Evolutionary conservation across 2,888 invertebrate genomes (phyloP), one percentile per base, ranked within the genome.

Genomic region (Oxytorus armatus): DNA sequence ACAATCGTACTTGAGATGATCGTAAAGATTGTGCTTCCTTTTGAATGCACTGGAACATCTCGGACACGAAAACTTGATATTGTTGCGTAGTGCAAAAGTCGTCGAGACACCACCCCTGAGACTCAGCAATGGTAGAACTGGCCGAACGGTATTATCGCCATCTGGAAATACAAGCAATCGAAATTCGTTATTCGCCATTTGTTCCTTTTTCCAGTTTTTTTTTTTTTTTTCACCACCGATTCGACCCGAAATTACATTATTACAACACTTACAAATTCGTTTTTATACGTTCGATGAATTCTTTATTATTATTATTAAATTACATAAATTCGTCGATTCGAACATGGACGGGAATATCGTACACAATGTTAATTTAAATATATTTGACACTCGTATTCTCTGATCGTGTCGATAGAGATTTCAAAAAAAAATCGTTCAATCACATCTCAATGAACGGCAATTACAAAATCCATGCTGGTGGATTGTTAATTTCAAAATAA

Each of bases 1-100:
- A 80, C 88, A 88, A 72, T 88, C 86, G 53, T 77, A 82, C 55
- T 70, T 74, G 1, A 72, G 59, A 61, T 82, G 81, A 61, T 66
- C 57, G 18, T 25, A 47, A 8, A 82, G 72, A 65, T 76, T 79
- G 16, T 76, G 68, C 29, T 72, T 76, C 1, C 68, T 70, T 16
- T 18, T 72, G 42, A 82, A 79, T n/a, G 51, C 44, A 44, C 59
- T 53, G 8, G 44, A 8, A 10, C 79, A 78, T 16, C 49, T 23
- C 2, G 75, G 75, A 21, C 75, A 75, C 36, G 66, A 23, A 18
- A 66, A 75, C 18, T 78, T 79, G 25, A 77, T 68, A 83, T 84
- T 84, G 63, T 80, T 77, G 16, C 65, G 82, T n/a, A 77, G 66
- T 4, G 81, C 80, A 47, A 66, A 77, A 0, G 84, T 29, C 18